These are phyloP conservation scores for Oreochromis aureus DNA, from an alignment of 2,113 vertebrate genomes.

Conservation along the genomic window DNA sequence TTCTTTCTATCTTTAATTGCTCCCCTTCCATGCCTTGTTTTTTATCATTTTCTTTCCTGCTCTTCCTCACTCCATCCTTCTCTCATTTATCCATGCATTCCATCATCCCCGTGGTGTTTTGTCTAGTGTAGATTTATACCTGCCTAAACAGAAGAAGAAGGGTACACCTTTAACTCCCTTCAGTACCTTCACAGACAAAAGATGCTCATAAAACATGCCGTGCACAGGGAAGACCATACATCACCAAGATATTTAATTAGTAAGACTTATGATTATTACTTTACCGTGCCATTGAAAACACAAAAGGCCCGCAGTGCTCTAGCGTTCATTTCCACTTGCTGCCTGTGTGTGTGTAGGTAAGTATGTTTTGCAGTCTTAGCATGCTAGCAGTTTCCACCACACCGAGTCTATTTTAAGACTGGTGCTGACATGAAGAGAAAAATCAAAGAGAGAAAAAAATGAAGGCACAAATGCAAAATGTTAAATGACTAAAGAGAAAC, in stretches of 20 bases:
- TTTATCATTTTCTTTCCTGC: neutral
- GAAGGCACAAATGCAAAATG: neutral
- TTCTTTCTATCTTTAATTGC: neutral
- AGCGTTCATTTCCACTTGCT: neutral
- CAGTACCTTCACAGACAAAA: slow-evolving; percentile 24
- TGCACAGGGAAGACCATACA: neutral
- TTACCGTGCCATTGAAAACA: neutral
- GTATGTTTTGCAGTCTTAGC: neutral
- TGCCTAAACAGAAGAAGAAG: neutral
- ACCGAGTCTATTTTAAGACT: slow-evolving; percentile 16
- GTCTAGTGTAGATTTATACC: slow-evolving; percentile 22
- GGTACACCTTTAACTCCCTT: slow-evolving; percentile 8
- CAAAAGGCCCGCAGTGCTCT: neutral
- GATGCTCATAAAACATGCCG: slow-evolving; percentile 1
- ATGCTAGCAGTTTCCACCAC: slow-evolving; percentile 16
- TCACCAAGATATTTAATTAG: slow-evolving; percentile 25
- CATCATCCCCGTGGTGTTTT: slow-evolving; percentile 25
- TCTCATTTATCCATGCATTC: neutral
- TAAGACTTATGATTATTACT: slow-evolving; percentile 18
- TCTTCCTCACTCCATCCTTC: neutral
- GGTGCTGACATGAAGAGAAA: slow-evolving; percentile 11
- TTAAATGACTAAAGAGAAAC: neutral
- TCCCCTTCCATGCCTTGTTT: neutral
- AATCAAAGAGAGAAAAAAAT: neutral
- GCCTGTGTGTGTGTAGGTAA: neutral